Evolutionary conservation across 2,797 vertebrate genomes (phyloP), one percentile per base, ranked within the genome.

Genomic region (Sebastes oblongus): DNA sequence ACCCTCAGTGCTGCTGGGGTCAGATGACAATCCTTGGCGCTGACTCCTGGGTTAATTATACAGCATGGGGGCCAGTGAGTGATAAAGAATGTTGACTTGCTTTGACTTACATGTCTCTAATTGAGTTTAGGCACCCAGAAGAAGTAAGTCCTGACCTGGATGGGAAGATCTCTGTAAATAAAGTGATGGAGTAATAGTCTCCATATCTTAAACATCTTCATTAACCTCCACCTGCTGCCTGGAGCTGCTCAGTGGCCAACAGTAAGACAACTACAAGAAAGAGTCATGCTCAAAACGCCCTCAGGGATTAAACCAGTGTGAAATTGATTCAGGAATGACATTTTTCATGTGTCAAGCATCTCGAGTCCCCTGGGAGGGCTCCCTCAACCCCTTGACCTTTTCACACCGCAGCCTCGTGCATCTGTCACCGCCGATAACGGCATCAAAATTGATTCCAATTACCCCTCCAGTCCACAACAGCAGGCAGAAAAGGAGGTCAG

Each of bases 381-480:
- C 52, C 9, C 32, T 71, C 67, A 32, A 90, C 88, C 88, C 88
- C 34, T 74, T 89, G 87, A 93, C 91, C 94, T 91, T 89, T 91
- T 83, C 73, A 85, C 78, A 67, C 81, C 4, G 50, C 22, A 14
- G 81, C 81, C 68, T 84, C 3, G 9, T 56, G 73, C 91, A 86
- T 91, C 89, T 91, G 89, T 86, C 88, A 86, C 72, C 39, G 29
- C 39, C 16, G 83, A 92, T 91, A 90, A 90, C 65, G 1, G 36
- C 85, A 85, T 76, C 66, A 80, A 67, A 83, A 93, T 91, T 83
- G 86, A 94, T 94, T 91, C 81, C 80, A 84, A 77, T 89, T 89
- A 85, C 62, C 66, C 65, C 30, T 78, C 24, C 59, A 29, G 72
- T 72, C 69, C 64, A 66, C 66, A 54, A 22, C 58, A 73, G 66